A percentile compares a stretch with the other conserved stretches of the same genome.
These are phyloP conservation scores for Esox niger DNA, from an alignment of 2,113 vertebrate genomes.

Conservation along the genomic window DNA sequence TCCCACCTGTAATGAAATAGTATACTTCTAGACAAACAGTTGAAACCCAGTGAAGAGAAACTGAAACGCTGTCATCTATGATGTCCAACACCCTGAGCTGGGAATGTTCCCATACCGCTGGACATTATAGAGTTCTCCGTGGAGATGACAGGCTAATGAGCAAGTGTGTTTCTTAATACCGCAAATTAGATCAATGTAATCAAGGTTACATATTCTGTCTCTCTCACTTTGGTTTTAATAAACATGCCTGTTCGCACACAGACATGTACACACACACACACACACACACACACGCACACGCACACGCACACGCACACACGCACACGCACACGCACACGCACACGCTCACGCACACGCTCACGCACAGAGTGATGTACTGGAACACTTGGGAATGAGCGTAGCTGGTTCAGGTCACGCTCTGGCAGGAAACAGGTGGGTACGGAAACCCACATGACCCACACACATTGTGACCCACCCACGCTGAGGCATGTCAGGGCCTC, in stretches of 20 bases:
- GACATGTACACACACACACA: neutral
- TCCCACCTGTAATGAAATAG: conserved; percentile 57
- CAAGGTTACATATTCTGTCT: too few relatives aligned
- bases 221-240: too few relatives aligned
- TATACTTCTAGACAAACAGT: conserved; percentile 34
- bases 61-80: conserved; percentile 22
- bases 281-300: neutral
- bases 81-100: conserved; percentile 29
- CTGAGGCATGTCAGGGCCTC: conserved; percentile 20
- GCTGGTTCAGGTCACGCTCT: conserved; percentile 23
- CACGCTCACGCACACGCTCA: conserved; percentile 8
- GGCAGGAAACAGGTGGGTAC: conserved; percentile 30
- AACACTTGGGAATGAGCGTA: neutral
- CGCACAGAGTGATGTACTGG: neutral
- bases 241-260: neutral
- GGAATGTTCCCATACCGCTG: neutral
- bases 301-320: neutral
- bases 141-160: neutral
- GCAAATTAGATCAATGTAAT: too few relatives aligned
- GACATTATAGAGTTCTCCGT: neutral
- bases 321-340: neutral
- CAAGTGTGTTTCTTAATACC: too few relatives aligned
- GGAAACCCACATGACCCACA: conserved; percentile 20
- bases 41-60: conserved; percentile 25
- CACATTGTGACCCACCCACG: conserved; percentile 5